Conservation (phyloP, 2,797 vertebrate genomes). For the Malurus splendens region DNA sequence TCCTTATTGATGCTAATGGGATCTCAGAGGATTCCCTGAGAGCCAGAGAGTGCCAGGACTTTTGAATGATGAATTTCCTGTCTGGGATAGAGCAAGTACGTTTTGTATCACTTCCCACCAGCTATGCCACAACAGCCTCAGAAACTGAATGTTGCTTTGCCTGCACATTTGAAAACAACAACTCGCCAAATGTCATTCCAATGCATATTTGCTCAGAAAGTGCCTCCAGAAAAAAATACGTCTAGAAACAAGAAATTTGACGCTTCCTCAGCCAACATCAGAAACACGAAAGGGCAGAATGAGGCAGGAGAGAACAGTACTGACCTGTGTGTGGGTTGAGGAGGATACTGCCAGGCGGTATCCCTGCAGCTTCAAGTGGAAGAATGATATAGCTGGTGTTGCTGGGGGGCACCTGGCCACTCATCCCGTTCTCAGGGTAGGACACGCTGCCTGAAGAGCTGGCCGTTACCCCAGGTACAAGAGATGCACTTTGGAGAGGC, state of each 20-base stretch:
- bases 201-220: not conserved
- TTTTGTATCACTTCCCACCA: not conserved
- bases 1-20: not conserved
- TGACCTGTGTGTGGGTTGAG: conserved; percentile 93
- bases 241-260: not conserved
- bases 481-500: conserved; percentile 74
- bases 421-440: conserved; percentile 73
- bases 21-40: not conserved
- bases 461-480: conserved; percentile 59
- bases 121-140: not conserved
- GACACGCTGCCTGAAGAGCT: conserved; percentile 68
- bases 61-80: not conserved
- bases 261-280: not conserved
- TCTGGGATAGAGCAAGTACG: rapidly evolving
- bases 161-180: not conserved
- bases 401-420: conserved; percentile 68
- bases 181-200: not conserved
- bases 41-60: not conserved
- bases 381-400: conserved; percentile 84
- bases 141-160: not conserved
- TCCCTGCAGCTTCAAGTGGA: conserved; percentile 86
- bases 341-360: conserved; percentile 91
- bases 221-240: not conserved
- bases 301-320: not conserved
- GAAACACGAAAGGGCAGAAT: not conserved